Base-by-base conservation (phyloP, 1,140 invertebrate species). In the Bursaphelenchus mucronatus region DNA sequence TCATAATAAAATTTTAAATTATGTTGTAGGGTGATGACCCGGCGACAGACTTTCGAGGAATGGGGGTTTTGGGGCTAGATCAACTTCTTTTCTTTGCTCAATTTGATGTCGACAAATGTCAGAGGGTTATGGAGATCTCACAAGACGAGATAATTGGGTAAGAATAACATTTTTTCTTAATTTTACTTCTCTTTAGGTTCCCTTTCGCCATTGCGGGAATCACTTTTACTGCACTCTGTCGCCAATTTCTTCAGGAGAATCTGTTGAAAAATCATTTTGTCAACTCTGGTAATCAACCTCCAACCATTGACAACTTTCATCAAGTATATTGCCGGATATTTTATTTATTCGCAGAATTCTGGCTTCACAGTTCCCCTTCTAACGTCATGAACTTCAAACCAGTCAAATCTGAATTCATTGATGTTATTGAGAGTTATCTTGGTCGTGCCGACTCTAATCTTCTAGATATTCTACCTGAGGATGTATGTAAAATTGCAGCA, bases 1-100 rank as follows among this genome's bases (percentile, higher is more conserved):
- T 63, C 10, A 19, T 55, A 7, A 17, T 63, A 30, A 39, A 65
- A 17, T 67, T n/a, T 61, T 68, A 45, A 56, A 10, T 19, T 61
- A 11, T 11, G 30, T 54, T 69, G 15, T 51, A 72, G 67, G 94
- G 94, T 13, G 90, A 94, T 75, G 93, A 97, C 85, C 94, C 94
- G 0, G 89, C 90, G 82, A 97, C 94, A 1, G 94, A 97, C 84
- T 97, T 97, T 78, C 86, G 94, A 53, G 94, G 94, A 63, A 97
- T 97, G 92, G 94, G 94, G 61, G 82, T 95, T n/a, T 84, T 97
- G 13, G 92, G 93, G 4, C 82, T 98, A 30, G 89, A 95, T 74
- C 94, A 96, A 83, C 83, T 98, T 3, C 78, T 94, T 74, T 95
- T 83, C 81, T 94, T 96, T 85, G 89, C 89, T 52, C 85, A 86